Evolutionary conservation across 30 jellyfish, hydroid and myxozoan species (phyloP).

Genomic region (Haliclystus octoradiatus): DNA sequence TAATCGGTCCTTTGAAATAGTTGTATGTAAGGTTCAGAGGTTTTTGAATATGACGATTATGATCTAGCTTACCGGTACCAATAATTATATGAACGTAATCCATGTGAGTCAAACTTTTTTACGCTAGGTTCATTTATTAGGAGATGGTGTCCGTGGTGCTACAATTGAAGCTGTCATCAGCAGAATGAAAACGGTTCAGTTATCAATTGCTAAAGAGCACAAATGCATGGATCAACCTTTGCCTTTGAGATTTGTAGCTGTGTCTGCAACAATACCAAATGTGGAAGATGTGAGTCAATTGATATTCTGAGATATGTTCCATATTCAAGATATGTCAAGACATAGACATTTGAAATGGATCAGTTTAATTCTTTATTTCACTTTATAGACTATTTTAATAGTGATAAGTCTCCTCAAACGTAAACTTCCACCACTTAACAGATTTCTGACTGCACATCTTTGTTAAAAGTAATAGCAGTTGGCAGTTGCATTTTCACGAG

Average conservation of each 20-base stretch:
- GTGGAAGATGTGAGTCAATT: constrained; percentile 68
- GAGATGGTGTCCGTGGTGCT: constrained; percentile 89
- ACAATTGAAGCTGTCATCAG: constrained; percentile 98
- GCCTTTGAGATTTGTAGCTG: constrained; percentile 82
- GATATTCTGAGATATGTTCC: not conserved
- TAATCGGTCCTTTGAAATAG: no score
- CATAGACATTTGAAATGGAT: no score
- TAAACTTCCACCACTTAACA: not conserved
- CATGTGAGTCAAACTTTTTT: no score
- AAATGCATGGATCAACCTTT: not conserved
- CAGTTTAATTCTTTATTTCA: no score
- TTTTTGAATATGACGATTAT: no score
- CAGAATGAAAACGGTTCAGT: constrained; percentile 94
- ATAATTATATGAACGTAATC: no score
- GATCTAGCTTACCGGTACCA: no score
- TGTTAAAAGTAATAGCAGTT: not conserved
- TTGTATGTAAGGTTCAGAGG: no score
- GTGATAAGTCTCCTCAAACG: not conserved
- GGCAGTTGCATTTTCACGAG: no score
- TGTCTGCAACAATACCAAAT: constrained; percentile 92
- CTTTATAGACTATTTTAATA: no score
- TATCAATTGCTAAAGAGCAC: constrained; percentile 40
- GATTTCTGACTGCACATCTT: not conserved
- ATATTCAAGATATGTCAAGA: no score
- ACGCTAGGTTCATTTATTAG: constrained; percentile 77